Evolutionary conservation across 1,140 invertebrate species (phyloP), one percentile per base, ranked within the genome.

Genomic region (Ceratina australensis): DNA sequence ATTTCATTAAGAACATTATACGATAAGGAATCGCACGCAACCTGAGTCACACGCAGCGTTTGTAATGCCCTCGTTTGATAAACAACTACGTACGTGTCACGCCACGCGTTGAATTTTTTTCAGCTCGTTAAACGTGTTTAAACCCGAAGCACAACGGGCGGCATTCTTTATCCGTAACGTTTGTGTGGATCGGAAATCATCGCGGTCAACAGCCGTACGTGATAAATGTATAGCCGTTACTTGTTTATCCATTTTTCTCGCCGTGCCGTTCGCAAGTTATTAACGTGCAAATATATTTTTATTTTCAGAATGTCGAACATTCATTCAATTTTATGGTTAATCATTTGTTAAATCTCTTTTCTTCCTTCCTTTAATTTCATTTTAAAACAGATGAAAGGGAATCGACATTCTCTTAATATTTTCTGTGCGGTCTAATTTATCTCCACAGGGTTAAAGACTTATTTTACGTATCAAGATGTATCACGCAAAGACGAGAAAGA

Each of bases 81-180:
- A 68, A 68, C 26, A 68, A 54, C 52, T 54, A 68, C 22, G 50
- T 68, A 18, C 66, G 24, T 50, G 66, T 54, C 18, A 12, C 24
- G 59, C 5, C 16, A 18, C 12, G 52, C n/a, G 52, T n/a, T n/a
- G 52, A 52, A 60, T 60, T 16, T 68, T 28, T 68, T 28, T 15
- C 50, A 49, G 26, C 15, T 28, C 50, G n/a, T 68, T 33, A 54
- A 15, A 16, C 50, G 47, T 22, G 28, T 18, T 57, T 69, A 8
- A 42, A 42, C 54, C 10, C 3, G 56, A 24, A 33, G 28, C 28
- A 33, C 28, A 33, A 33, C 28, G 28, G 5, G 28, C 28, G 28
- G 15, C n/a, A 18, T 24, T 28, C 52, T 67, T 68, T n/a, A 56
- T 22, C 22, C 13, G 28, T 12, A 2, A 2, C 26, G 28, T 57